phyloP scores from a whole-genome alignment of 2,888 invertebrate species.

The Syritta pipiens region DNA sequence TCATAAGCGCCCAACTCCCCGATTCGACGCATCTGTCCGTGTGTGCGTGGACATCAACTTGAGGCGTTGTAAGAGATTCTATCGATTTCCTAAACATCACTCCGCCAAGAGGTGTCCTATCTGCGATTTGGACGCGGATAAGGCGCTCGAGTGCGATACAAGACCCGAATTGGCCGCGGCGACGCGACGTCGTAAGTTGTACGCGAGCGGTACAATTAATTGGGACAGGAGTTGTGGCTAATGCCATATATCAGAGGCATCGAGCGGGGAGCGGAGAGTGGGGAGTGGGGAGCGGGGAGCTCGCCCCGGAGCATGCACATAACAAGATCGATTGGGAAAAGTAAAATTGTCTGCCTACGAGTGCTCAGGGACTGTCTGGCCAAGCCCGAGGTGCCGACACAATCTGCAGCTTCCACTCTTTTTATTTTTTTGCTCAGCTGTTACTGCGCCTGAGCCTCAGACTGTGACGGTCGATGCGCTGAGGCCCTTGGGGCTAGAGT shows the following conservation, averaged over 20 bases:
- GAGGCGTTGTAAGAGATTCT: slow-evolving; percentile 35
- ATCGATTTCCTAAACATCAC: slow-evolving; percentile 46
- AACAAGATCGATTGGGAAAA: neutral
- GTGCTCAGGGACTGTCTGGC: no score
- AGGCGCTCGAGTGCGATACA: slow-evolving; percentile 52
- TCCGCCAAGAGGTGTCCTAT: slow-evolving; percentile 14
- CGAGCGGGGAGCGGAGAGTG: no score
- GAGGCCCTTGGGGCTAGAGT: no score
- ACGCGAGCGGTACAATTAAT: slow-evolving; percentile 36
- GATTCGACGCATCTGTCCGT: neutral
- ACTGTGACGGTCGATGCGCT: no score
- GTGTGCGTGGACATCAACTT: slow-evolving; percentile 33
- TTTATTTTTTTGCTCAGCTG: no score
- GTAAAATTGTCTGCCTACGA: neutral
- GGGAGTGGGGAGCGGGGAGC: neutral
- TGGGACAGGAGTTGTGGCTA: slow-evolving; percentile 44
- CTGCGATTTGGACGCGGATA: slow-evolving; percentile 60
- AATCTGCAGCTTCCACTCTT: no score
- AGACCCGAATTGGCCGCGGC: slow-evolving; percentile 14
- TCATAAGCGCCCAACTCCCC: slow-evolving; percentile 24
- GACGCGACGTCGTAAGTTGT: slow-evolving; percentile 10
- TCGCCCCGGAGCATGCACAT: neutral
- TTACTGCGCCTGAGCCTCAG: no score
- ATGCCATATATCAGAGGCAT: neutral
- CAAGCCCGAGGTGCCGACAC: no score